Conservation (phyloP, 2,113 vertebrate species). For the Glaucidium brasilianum region DNA sequence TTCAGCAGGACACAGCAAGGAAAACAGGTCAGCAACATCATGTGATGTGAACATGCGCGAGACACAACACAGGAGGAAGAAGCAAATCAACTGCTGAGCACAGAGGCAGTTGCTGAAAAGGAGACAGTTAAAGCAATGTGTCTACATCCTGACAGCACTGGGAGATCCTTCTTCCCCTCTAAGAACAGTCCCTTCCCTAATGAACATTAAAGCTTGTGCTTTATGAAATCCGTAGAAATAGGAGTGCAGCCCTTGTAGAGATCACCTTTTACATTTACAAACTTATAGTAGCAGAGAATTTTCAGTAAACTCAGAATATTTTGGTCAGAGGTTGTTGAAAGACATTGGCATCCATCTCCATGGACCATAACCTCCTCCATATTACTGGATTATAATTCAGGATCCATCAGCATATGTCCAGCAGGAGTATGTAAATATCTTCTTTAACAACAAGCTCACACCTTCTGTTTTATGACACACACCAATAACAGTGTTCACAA, state of each 20-base stretch:
- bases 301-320: not conserved
- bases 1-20: not conserved
- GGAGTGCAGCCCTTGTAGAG: not conserved
- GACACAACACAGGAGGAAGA: not conserved
- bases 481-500: not conserved
- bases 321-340: not conserved
- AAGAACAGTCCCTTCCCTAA: no score
- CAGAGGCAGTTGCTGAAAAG: not conserved
- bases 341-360: not conserved
- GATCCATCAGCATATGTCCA: not conserved
- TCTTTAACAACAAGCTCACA: not conserved
- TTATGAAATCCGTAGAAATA: not conserved
- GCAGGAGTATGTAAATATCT: not conserved
- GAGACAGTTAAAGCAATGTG: not conserved
- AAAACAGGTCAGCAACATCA: not conserved
- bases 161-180: not conserved
- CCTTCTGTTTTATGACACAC: not conserved
- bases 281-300: not conserved
- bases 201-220: not conserved
- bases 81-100: not conserved
- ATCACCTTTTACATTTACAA: not conserved
- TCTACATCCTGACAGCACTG: not conserved
- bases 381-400: not conserved
- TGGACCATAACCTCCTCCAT: accelerated
- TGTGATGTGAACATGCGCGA: not conserved